Base-by-base conservation (phyloP, 2,113 vertebrate species). In the Euleptes europaea region DNA sequence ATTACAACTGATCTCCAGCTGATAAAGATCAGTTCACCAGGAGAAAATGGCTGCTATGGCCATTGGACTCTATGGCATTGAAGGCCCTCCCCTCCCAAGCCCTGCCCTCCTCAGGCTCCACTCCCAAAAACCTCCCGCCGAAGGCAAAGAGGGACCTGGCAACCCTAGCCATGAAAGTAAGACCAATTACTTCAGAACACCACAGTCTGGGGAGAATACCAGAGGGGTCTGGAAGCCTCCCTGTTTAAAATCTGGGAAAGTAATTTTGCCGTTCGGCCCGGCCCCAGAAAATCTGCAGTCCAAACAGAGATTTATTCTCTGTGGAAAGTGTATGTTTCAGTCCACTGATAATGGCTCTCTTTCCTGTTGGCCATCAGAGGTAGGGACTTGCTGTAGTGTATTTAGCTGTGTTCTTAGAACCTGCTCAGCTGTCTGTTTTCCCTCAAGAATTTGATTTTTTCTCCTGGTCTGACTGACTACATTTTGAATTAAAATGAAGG, bases 401-500 rank as follows among this genome's bases (percentile, higher is more conserved):
- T 90, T 91, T 76, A 74, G 70, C 77, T 33, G 11, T 93, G 91
- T 88, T 81, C 78, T 67, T 91, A 71, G 83, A 82, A 42, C 51
- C 89, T 76, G 63, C 60, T 7, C 70, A 11, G 60, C 85, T 78
- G 4, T 35, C 38, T 47, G 9, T 57, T 82, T 23, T 47, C 11
- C 54, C 76, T 82, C 63, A 80, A 14, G 84, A 87, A 9, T 81
- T 90, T 35, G 60, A 83, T 33, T 88, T 86, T 78, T 88, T 42
- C 80, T 33, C 72, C 72, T 84, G 80, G 74, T 0, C 0, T 65
- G 72, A 83, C 42, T 86, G 84, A 80, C 84, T 93, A 86, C 47
- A 85, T 60, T 17, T 12, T 70, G 23, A 21, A 82, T 84, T 47
- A 35, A 76, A 89, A 81, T 78, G 19, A 33, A 69, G 67, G 54